Evolutionary conservation across 2,797 vertebrate genomes (phyloP).

Genomic region (Coreius guichenoti): DNA sequence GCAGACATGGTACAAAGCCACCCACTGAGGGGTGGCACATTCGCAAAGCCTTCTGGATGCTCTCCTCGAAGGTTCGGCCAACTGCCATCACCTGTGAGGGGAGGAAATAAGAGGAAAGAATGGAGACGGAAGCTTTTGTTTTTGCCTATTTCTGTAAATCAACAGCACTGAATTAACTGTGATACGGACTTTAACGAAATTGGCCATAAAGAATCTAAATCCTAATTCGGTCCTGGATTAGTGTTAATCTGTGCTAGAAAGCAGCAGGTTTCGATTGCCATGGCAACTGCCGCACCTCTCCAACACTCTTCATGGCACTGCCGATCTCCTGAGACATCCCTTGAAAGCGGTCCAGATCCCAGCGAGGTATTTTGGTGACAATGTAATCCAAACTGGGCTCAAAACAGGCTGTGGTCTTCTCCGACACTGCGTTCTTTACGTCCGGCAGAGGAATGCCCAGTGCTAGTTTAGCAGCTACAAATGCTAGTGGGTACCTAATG

Average conservation of each 20-base stretch:
- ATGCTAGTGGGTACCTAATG: slow-evolving; percentile 90
- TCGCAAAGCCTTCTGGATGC: slow-evolving; percentile 92
- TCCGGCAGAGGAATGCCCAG: slow-evolving; percentile 92
- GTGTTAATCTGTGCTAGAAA: slow-evolving; percentile 29
- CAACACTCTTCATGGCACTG: slow-evolving; percentile 96
- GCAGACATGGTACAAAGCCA: slow-evolving; percentile 87
- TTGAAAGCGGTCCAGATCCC: slow-evolving; percentile 95
- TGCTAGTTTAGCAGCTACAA: slow-evolving; percentile 94
- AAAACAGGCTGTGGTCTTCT: slow-evolving; percentile 92
- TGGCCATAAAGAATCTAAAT: slow-evolving; percentile 19
- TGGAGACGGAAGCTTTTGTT: not conserved
- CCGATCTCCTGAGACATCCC: slow-evolving; percentile 86
- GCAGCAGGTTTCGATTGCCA: not conserved
- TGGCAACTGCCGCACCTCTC: slow-evolving; percentile 80
- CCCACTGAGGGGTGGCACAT: slow-evolving; percentile 95
- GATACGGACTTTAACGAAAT: not conserved
- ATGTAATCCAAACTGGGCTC: slow-evolving; percentile 96
- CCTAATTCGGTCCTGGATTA: slow-evolving; percentile 9
- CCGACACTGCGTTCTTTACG: slow-evolving; percentile 91
- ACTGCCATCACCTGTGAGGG: slow-evolving; percentile 90
- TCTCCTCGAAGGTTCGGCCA: slow-evolving; percentile 93
- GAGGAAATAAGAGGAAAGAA: not conserved
- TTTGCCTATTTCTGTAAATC: not conserved
- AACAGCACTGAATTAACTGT: not conserved
- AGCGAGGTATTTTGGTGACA: slow-evolving; percentile 94